Conservation (phyloP, 2,113 vertebrate species). For the Bombycilla garrulus region DNA sequence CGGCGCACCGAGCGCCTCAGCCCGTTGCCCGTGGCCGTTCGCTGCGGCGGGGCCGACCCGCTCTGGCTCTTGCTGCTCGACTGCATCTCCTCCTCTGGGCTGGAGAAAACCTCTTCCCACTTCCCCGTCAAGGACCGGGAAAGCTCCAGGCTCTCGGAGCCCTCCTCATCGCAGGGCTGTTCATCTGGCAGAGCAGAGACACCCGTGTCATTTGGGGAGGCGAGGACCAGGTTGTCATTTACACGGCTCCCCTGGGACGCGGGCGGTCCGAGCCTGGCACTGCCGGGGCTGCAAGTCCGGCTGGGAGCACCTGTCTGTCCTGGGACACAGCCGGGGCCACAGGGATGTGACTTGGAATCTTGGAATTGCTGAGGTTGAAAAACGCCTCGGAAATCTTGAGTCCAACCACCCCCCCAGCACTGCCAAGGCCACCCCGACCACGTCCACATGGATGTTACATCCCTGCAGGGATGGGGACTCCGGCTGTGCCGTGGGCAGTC, state of each 20-base stretch:
- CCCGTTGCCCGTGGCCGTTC: constrained; percentile 51
- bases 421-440: neutral
- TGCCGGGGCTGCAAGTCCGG: fast-evolving
- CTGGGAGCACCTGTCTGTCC: neutral
- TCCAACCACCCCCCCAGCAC: neutral
- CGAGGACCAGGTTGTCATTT: fast-evolving
- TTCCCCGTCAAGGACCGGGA: constrained; percentile 11
- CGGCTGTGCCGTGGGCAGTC: neutral
- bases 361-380: fast-evolving
- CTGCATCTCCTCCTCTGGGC: constrained; percentile 63
- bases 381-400: fast-evolving
- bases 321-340: neutral
- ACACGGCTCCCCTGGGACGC: fast-evolving
- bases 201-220: neutral
- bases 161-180: constrained; percentile 44
- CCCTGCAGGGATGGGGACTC: neutral
- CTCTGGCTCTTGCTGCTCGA: constrained; percentile 55
- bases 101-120: constrained; percentile 71
- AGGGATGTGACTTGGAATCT: neutral
- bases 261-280: neutral
- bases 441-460: fast-evolving
- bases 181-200: constrained; percentile 49
- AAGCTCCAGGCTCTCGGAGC: constrained; percentile 32
- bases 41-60: neutral
- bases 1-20: constrained; percentile 66